Percentiles rank a stretch among this genome's conserved stretches.
phyloP scores from a whole-genome alignment of 2,797 vertebrate genomes.

The Rhinichthys osculus region DNA sequence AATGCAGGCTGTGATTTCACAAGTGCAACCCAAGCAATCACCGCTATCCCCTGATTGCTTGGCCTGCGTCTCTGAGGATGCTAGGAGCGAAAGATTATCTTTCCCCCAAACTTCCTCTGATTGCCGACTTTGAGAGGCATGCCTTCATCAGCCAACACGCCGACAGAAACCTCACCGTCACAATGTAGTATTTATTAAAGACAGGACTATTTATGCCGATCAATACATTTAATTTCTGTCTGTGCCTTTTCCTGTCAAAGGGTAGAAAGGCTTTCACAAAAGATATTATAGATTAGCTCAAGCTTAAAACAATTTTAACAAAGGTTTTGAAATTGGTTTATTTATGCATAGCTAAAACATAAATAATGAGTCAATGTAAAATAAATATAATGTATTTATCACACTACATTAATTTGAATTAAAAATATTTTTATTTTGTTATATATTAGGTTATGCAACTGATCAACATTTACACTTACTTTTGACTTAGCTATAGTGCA shows the following conservation, averaged over 20 bases:
- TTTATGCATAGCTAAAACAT: neutral
- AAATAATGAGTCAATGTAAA: neutral
- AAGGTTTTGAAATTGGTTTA: conserved; percentile 69
- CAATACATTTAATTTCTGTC: conserved; percentile 76
- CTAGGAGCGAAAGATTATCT: conserved; percentile 81
- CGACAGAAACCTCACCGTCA: conserved; percentile 76
- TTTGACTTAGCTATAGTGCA: neutral
- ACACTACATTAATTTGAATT: neutral
- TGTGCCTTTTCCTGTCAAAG: conserved; percentile 77
- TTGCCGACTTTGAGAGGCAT: conserved; percentile 75
- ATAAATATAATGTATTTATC: neutral
- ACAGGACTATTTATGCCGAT: conserved; percentile 77
- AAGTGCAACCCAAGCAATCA: conserved; percentile 74
- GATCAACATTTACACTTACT: neutral
- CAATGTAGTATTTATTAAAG: conserved; percentile 84
- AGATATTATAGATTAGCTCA: conserved; percentile 77
- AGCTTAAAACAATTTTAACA: conserved; percentile 83
- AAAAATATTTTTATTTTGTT: neutral
- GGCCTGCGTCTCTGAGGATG: conserved; percentile 74
- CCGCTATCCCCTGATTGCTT: conserved; percentile 70
- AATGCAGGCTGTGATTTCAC: conserved; percentile 73
- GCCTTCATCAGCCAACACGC: conserved; percentile 81
- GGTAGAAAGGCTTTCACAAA: conserved; percentile 76
- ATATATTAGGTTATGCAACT: neutral
- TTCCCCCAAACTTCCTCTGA: conserved; percentile 83